Evolutionary conservation across 2,888 invertebrate genomes (phyloP), one percentile per base, ranked within the genome.

Genomic region (Amphipoea oculea): DNA sequence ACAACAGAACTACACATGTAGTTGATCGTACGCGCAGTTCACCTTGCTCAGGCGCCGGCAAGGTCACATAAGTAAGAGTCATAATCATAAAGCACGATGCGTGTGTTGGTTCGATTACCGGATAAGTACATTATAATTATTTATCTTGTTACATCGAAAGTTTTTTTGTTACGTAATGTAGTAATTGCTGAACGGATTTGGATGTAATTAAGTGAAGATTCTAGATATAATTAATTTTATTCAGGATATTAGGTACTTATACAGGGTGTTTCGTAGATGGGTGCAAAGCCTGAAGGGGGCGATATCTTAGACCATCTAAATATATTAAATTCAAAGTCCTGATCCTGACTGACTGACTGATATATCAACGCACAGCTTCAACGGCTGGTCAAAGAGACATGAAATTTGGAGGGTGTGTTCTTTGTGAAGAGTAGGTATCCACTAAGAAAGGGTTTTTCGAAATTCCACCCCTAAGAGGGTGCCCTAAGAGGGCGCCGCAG

Each of bases 1-100:
- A 62, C 62, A 7, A 62, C 29, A 29, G 29, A 57, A 57, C 0
- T 4, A 23, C 23, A 62, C 62, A 12, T 62, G 20, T 3, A 11
- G 67, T 60, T 20, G 20, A 57, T 45, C 23, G 51, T 65, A 65
- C 20, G n/a, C 72, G 72, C 70, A 51, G 57, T n/a, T 86, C 12
- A 83, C 86, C 84, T 84, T 83, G 84, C 63, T 14, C 67, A 42
- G 14, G 42, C 85, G 72, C 81, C 65, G 4, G 12, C 74, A 72
- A 84, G 84, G 84, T 65, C 84, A 73, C 51, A 60, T 42, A 67
- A 63, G 79, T 78, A 65, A 73, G 73, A 29, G 12, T 20, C 65
- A 23, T 51, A 71, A 23, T 51, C 57, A 60, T 63, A 63, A 1
- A 4, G 36, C 42, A 73, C 17, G 40, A 73, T 36, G 73, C 68